Evolutionary conservation across 2,113 vertebrate species (phyloP).

Genomic region (Proterorhinus semilunaris): DNA sequence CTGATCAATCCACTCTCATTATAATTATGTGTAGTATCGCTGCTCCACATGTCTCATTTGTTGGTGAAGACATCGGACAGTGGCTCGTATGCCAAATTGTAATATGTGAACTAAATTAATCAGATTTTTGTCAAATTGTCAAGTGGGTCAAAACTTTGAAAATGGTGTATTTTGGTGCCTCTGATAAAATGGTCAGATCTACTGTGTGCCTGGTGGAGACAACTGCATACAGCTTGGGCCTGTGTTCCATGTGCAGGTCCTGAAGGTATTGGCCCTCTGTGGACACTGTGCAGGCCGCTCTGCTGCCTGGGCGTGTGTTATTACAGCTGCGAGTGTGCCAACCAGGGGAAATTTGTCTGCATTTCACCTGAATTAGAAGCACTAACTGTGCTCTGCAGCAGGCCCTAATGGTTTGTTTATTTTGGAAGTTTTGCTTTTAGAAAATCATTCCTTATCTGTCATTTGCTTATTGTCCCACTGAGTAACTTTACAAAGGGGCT

Average conservation of each 20-base stretch:
- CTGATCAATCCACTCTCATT: no score
- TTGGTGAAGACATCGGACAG: no score
- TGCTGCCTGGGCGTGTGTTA: conserved; percentile 67
- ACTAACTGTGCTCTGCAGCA: conserved; percentile 54
- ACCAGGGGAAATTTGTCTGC: conserved; percentile 69
- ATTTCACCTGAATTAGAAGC: conserved; percentile 78
- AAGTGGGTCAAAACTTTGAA: no score
- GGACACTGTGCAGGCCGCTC: conserved; percentile 64
- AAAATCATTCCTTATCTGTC: conserved; percentile 79
- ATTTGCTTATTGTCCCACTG: conserved; percentile 69
- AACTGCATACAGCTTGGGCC: conserved; percentile 6
- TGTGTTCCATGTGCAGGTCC: neutral
- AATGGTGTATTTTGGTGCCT: neutral
- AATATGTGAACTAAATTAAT: no score
- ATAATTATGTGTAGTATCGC: no score
- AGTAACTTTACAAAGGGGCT: conserved; percentile 28
- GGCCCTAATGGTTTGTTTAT: conserved; percentile 76
- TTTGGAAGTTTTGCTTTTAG: conserved; percentile 74
- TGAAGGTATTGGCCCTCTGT: conserved; percentile 54
- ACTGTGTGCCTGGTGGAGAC: conserved; percentile 3
- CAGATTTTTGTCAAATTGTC: no score
- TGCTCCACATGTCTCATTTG: no score
- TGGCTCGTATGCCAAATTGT: no score
- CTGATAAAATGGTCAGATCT: conserved; percentile 5
- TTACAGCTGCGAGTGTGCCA: conserved; percentile 77